phyloP scores from a whole-genome alignment of 2,797 vertebrate species.

The Sebastes matsubarae region DNA sequence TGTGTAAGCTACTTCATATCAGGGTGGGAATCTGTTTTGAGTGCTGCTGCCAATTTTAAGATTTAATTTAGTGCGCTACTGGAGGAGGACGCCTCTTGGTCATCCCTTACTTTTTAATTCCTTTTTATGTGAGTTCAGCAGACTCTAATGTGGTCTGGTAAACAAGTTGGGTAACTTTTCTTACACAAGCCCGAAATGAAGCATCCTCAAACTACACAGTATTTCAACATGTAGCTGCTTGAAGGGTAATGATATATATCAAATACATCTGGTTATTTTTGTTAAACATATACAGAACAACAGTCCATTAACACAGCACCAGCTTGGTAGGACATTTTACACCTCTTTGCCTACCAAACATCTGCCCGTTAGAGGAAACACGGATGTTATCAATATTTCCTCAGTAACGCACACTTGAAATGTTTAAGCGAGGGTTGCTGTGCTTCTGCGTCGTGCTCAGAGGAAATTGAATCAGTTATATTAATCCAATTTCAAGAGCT shows the following conservation, averaged over 20 bases:
- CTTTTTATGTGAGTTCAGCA: conserved; percentile 44
- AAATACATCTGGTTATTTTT: neutral
- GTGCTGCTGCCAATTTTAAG: conserved; percentile 26
- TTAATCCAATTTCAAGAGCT: conserved; percentile 71
- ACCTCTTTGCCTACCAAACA: conserved; percentile 1
- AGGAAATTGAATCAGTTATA: conserved; percentile 78
- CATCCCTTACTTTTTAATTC: conserved; percentile 35
- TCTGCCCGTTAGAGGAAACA: conserved; percentile 19
- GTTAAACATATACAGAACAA: neutral
- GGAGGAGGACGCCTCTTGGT: conserved; percentile 21
- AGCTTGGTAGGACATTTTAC: neutral
- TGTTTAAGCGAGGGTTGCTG: conserved; percentile 30
- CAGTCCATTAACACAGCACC: neutral
- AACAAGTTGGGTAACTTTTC: conserved; percentile 31
- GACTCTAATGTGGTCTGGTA: conserved; percentile 16
- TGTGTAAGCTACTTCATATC: conserved; percentile 3
- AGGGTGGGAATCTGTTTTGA: neutral
- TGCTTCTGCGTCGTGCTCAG: conserved; percentile 39
- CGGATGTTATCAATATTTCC: conserved; percentile 26
- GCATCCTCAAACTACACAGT: neutral
- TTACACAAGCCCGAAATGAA: conserved; percentile 6
- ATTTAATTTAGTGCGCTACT: conserved; percentile 48
- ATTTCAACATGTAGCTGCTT: neutral
- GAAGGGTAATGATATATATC: neutral
- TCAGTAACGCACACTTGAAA: conserved; percentile 25